Evolutionary conservation across 2,888 invertebrate species (phyloP), one percentile per base, ranked within the genome.

Genomic region (Seira sanloemensis): DNA sequence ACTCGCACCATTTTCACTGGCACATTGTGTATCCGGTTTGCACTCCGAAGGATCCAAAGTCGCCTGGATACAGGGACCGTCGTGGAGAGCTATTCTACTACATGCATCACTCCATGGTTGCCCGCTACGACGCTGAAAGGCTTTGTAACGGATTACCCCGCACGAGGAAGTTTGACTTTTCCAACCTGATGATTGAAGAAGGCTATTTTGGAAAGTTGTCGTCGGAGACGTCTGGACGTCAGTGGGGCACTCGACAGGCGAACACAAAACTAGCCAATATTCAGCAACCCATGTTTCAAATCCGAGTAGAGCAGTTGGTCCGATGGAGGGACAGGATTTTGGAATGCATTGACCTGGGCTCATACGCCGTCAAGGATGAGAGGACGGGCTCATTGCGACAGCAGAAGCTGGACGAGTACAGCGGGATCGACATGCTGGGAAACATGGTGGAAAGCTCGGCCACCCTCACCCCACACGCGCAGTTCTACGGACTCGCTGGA

Each of bases 1-100:
- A 86, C 77, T 74, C 73, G 73, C 97, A 97, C 91, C 97, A 97
- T 91, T 97, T 96, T 96, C 96, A 97, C 91, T 97, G 96, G 97
- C 97, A 97, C 91, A 92, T 97, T 87, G 96, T 97, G 1, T 97
- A 96, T 91, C 96, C 97, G 0, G 16, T 9, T 0, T 72, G 79
- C 1, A 50, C 75, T 23, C 76, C 77, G 0, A 73, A 37, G 1
- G 58, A 71, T 54, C 95, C 94, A 91, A 94, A 94, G 87, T 90
- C 86, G 0, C 93, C 94, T 0, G 91, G 93, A 0, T 89, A 89
- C 12, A 96, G 96, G 90, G 95, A 96, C 91, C 92, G 96, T 9
- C 93, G 95, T 1, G 96, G 96, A 0, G 96, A 96, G 90, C 93
- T 96, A n/a, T 96, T 96, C 92, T 96, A 94, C 90, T 95, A 95